phyloP scores from a whole-genome alignment of 2,113 vertebrate species.

The Semnornis frantzii region DNA sequence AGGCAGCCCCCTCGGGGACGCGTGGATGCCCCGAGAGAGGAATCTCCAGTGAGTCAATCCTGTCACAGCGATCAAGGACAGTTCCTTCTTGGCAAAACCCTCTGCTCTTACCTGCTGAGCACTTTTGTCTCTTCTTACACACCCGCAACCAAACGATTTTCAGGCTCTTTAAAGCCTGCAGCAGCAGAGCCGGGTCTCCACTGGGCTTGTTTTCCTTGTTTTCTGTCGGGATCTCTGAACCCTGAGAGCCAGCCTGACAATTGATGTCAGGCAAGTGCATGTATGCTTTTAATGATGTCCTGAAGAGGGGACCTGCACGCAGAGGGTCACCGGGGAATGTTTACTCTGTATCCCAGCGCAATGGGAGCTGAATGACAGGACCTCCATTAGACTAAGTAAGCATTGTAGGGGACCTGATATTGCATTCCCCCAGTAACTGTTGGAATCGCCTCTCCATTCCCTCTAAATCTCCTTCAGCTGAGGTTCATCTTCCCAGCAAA shows the following conservation, averaged over 20 bases:
- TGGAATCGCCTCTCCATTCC: slow-evolving; percentile 82
- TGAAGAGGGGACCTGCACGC: slow-evolving; percentile 84
- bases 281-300: slow-evolving; percentile 88
- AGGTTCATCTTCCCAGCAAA: slow-evolving; percentile 77
- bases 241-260: slow-evolving; percentile 62
- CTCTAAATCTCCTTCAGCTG: slow-evolving; percentile 22
- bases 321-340: slow-evolving; percentile 86
- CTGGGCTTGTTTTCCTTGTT: slow-evolving; percentile 50
- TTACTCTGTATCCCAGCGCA: slow-evolving; percentile 89
- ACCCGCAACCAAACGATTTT: slow-evolving; percentile 67
- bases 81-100: slow-evolving; percentile 88
- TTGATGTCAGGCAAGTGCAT: slow-evolving; percentile 77
- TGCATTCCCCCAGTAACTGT: slow-evolving; percentile 92
- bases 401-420: slow-evolving; percentile 81
- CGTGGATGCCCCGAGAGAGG: slow-evolving; percentile 45
- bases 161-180: slow-evolving; percentile 67
- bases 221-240: slow-evolving; percentile 61
- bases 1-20: slow-evolving; percentile 42
- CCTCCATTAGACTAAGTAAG: slow-evolving; percentile 94
- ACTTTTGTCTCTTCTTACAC: slow-evolving; percentile 77
- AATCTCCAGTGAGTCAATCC: slow-evolving; percentile 71
- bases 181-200: slow-evolving; percentile 10
- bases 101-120: slow-evolving; percentile 82
- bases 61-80: slow-evolving; percentile 73
- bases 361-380: slow-evolving; percentile 90